Evolutionary conservation across 2,797 vertebrate species (phyloP).

Genomic region (Channallabes apus): DNA sequence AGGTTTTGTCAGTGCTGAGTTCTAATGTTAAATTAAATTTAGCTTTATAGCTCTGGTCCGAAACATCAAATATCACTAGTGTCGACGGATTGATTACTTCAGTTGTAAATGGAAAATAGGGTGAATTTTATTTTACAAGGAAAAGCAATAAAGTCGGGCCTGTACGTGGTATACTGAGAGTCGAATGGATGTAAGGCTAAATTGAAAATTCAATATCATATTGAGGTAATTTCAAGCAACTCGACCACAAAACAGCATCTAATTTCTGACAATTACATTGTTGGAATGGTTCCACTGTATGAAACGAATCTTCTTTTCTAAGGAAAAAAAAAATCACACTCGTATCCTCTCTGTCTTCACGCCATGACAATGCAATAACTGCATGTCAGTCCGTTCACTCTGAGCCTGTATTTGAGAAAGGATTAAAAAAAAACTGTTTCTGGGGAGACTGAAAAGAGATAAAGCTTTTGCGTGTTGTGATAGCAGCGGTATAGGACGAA

Average conservation of each 20-base stretch:
- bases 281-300: constrained; percentile 13
- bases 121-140: neutral
- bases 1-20: neutral
- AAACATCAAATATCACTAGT: neutral
- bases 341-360: constrained; percentile 21
- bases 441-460: neutral
- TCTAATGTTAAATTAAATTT: neutral
- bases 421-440: neutral
- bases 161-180: neutral
- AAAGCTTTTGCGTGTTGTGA: constrained; percentile 1
- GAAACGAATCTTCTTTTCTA: constrained; percentile 1
- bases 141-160: neutral
- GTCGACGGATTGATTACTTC: neutral
- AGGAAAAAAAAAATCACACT: neutral
- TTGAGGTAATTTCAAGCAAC: constrained; percentile 1
- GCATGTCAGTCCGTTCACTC: neutral
- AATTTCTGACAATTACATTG: constrained; percentile 29
- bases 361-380: constrained; percentile 25
- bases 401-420: neutral
- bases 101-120: neutral
- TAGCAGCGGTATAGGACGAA: neutral
- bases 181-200: neutral
- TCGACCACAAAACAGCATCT: constrained; percentile 23
- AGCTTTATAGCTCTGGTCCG: neutral
- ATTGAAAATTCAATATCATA: constrained; percentile 13